These are phyloP conservation scores for Electrophaes corylata DNA, from an alignment of 2,888 invertebrate species.

Conservation along the genomic window DNA sequence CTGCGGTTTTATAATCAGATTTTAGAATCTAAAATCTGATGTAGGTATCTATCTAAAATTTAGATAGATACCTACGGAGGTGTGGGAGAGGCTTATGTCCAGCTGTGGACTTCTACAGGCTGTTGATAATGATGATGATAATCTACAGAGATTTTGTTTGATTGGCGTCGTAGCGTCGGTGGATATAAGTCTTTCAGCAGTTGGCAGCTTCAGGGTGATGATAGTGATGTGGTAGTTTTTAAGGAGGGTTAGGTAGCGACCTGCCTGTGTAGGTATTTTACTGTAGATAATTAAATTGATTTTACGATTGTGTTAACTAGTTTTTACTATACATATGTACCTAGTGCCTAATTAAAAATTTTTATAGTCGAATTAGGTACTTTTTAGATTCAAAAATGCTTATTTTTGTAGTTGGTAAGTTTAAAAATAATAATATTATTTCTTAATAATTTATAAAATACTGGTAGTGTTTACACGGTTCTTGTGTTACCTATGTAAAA, in stretches of 20 bases:
- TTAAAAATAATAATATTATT: background rate
- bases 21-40: too few species aligned
- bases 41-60: too few species aligned
- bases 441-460: background rate
- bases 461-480: background rate
- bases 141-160: too few species aligned
- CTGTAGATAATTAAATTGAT: background rate
- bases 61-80: too few species aligned
- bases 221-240: too few species aligned
- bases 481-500: background rate
- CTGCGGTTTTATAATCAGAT: too few species aligned
- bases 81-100: too few species aligned
- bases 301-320: background rate
- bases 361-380: background rate
- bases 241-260: too few species aligned
- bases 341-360: background rate
- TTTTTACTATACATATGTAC: background rate
- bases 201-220: too few species aligned
- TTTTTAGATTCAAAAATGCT: background rate
- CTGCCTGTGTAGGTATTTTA: background rate
- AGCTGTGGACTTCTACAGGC: background rate
- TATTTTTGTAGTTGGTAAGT: background rate
- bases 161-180: too few species aligned
- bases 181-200: too few species aligned
- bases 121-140: background rate